Evolutionary conservation across 2,797 vertebrate species (phyloP), one percentile per base, ranked within the genome.

Genomic region (Tragopan temminckii): DNA sequence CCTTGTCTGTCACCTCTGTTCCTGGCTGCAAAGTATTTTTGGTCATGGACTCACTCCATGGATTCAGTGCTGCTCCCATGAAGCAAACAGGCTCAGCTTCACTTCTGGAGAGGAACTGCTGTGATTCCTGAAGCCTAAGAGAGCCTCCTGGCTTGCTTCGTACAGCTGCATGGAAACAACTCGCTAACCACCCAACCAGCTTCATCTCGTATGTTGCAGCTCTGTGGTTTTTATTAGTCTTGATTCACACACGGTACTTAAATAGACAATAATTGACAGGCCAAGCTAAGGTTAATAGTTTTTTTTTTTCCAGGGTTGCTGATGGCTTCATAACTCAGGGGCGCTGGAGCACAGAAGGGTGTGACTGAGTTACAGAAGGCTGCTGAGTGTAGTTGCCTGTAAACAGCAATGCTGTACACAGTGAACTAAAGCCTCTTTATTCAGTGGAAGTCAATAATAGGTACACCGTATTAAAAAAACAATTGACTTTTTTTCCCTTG

Each of bases 21-120:
- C 40, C 57, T 38, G 46, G 5, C 0, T 0, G 5, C 31, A 16
- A 35, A 61, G 14, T 10, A 4, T 29, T 16, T 20, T 59, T 63
- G 35, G 11, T 36, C 13, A 13, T 23, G 68, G 59, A 12, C 48
- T 74, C 13, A 12, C 48, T 74, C 13, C 38, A 14, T 6, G 11
- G 57, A 85, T 45, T 40, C 69, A 43, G 7, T 45, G 40, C 17
- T 27, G 3, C 40, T 66, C 24, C n/a, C 36, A 21, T 5, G 42
- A 82, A 77, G 40, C 45, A 71, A 80, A 71, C 57, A 33, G 13
- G 31, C 23, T 12, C 57, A 38, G 40, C 13, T 75, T 75, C 29
- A 31, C 33, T 40, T 53, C 45, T 57, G 57, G 18, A 63, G 57
- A 63, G 23, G 69, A 68, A 23, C 15, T 38, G 25, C 0, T 8